Evolutionary conservation across 2,888 invertebrate species (phyloP).

Genomic region (Apamea sordens): DNA sequence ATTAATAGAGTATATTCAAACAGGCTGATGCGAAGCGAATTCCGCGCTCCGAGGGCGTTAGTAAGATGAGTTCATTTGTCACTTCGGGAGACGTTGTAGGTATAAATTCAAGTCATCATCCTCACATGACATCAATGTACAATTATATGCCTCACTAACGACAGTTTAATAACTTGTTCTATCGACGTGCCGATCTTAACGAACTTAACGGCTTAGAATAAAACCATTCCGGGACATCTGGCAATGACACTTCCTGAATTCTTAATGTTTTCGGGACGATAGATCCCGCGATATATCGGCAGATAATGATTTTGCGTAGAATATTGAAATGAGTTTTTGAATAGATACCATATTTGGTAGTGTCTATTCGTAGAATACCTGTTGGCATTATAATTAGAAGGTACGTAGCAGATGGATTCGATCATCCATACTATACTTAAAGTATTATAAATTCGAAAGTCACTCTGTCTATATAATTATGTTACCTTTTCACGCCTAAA

Average conservation of each 20-base stretch:
- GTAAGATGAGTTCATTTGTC: neutral
- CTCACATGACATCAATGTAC: conserved; percentile 8
- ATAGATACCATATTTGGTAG: neutral
- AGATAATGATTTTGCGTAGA: neutral
- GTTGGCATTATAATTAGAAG: neutral
- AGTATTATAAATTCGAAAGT: too few species aligned
- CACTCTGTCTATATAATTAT: too few species aligned
- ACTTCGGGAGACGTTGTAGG: neutral
- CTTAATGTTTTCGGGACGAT: conserved; percentile 26
- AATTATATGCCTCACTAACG: neutral
- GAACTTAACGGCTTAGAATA: conserved; percentile 7
- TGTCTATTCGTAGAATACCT: neutral
- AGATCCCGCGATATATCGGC: conserved; percentile 18
- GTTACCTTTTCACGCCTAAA: neutral
- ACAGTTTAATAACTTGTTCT: conserved; percentile 11
- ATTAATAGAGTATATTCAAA: neutral
- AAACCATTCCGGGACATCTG: conserved; percentile 4
- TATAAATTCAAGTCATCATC: neutral
- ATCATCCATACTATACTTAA: neutral
- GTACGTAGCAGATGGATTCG: neutral
- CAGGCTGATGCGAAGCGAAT: neutral
- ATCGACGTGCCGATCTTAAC: conserved; percentile 28
- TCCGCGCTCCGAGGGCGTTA: neutral
- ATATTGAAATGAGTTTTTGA: conserved; percentile 3
- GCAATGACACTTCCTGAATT: conserved; percentile 32